Percentiles rank a stretch among this genome's conserved stretches.
Conservation (phyloP, 2,888 invertebrate species). For the Melolontha melolontha region DNA sequence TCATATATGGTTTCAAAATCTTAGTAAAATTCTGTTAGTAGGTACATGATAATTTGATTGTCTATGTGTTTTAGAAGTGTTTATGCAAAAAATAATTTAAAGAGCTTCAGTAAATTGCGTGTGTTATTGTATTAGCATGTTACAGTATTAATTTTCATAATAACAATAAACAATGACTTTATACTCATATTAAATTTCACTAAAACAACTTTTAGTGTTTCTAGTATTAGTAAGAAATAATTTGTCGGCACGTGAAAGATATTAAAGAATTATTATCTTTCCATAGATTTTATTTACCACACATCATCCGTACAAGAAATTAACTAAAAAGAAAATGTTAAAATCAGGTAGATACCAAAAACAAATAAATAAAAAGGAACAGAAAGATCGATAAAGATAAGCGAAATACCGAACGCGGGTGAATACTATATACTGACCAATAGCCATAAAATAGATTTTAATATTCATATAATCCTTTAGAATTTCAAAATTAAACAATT, state of each 20-base stretch:
- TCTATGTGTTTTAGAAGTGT: no score
- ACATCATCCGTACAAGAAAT: not conserved
- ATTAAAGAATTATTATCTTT: slow-evolving; percentile 6
- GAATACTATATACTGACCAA: slow-evolving; percentile 21
- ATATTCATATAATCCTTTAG: slow-evolving; percentile 44
- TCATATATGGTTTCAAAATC: no score
- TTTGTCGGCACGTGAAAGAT: not conserved
- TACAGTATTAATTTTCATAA: no score
- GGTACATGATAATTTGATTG: no score
- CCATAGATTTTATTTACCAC: slow-evolving; percentile 5
- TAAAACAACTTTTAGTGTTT: no score
- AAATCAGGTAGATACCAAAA: slow-evolving; percentile 32
- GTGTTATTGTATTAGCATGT: no score
- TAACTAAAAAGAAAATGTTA: slow-evolving; percentile 15
- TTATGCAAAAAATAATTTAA: no score
- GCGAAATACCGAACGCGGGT: slow-evolving; percentile 24
- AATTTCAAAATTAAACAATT: slow-evolving; percentile 45
- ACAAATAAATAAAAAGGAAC: slow-evolving; percentile 37
- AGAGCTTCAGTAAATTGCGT: no score
- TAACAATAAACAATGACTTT: no score
- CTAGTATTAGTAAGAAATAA: not conserved
- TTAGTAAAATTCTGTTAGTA: no score
- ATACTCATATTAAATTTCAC: no score
- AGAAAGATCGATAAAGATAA: slow-evolving; percentile 41
- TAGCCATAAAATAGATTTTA: slow-evolving; percentile 41